Evolutionary conservation across 2,888 invertebrate genomes (phyloP).

Genomic region (Bedellia somnulentella): DNA sequence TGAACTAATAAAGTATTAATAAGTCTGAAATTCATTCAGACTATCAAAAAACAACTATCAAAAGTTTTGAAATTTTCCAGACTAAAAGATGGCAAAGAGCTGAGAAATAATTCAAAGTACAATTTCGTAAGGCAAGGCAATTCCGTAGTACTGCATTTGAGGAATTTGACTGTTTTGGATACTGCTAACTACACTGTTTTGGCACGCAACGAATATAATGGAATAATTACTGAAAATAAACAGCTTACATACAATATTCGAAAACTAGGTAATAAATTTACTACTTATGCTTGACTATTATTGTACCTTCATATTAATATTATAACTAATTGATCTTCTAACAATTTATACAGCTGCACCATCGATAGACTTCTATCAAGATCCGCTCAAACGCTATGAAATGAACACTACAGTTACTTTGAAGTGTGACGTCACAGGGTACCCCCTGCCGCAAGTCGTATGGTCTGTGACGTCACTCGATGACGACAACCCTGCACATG

Average conservation of each 20-base stretch:
- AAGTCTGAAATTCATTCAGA: too few species aligned
- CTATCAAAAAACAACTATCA: too few species aligned
- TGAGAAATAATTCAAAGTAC: conserved; percentile 9
- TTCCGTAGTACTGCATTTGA: conserved; percentile 15
- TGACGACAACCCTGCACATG: too few species aligned
- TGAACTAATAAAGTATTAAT: too few species aligned
- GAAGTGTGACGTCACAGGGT: conserved; percentile 27
- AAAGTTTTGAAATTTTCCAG: conserved; percentile 13
- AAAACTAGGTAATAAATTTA: conserved; percentile 19
- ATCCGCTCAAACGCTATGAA: conserved; percentile 14
- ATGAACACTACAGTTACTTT: conserved; percentile 15
- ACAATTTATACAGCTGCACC: conserved; percentile 20
- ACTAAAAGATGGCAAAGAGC: conserved; percentile 14
- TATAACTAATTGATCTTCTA: too few species aligned
- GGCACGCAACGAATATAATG: conserved; percentile 23
- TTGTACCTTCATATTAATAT: background rate
- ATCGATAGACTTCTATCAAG: conserved; percentile 17
- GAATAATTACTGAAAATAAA: too few species aligned
- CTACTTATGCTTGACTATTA: background rate
- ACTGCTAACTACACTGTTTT: conserved; percentile 30
- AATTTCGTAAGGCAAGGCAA: background rate
- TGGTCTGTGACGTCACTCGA: conserved; percentile 23
- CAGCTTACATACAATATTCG: conserved; percentile 18
- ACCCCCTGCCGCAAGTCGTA: conserved; percentile 23
- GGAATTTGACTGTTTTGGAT: conserved; percentile 19